These are phyloP conservation scores for Chrosomus eos DNA, from an alignment of 2,797 vertebrate species.

Conservation along the genomic window DNA sequence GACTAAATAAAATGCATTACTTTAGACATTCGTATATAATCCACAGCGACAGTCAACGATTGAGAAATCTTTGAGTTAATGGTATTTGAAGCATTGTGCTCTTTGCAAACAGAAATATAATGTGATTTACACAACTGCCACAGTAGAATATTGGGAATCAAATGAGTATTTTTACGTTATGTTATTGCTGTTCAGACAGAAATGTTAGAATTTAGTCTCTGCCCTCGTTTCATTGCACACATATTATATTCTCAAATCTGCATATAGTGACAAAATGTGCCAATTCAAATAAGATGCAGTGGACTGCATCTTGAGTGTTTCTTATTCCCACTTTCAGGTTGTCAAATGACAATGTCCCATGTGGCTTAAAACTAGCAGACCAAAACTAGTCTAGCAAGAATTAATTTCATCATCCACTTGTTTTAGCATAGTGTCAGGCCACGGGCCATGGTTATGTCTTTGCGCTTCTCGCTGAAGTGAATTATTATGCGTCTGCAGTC, in stretches of 20 bases:
- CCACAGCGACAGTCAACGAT: background rate
- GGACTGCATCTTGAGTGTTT: constrained; percentile 13
- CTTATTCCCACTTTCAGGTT: background rate
- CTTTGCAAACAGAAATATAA: constrained; percentile 7
- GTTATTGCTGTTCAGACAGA: constrained; percentile 14
- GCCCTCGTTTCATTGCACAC: constrained; percentile 10
- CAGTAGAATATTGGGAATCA: background rate
- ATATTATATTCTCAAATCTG: background rate
- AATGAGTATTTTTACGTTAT: constrained; percentile 10
- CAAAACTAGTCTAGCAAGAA: constrained; percentile 18
- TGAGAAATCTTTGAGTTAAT: background rate
- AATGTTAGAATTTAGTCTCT: constrained; percentile 11
- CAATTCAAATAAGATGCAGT: constrained; percentile 20
- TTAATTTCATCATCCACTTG: constrained; percentile 34
- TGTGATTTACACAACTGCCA: constrained; percentile 11
- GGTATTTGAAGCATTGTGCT: background rate
- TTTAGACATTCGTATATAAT: background rate
- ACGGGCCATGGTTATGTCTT: constrained; percentile 8
- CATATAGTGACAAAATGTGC: background rate
- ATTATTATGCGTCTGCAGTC: background rate
- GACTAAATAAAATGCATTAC: background rate
- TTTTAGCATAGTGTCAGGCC: constrained; percentile 4
- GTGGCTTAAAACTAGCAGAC: constrained; percentile 18
- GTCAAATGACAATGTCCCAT: constrained; percentile 20
- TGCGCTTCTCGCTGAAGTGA: background rate